phyloP scores from a whole-genome alignment of 2,113 vertebrate species.

The Amphiprion percula region DNA sequence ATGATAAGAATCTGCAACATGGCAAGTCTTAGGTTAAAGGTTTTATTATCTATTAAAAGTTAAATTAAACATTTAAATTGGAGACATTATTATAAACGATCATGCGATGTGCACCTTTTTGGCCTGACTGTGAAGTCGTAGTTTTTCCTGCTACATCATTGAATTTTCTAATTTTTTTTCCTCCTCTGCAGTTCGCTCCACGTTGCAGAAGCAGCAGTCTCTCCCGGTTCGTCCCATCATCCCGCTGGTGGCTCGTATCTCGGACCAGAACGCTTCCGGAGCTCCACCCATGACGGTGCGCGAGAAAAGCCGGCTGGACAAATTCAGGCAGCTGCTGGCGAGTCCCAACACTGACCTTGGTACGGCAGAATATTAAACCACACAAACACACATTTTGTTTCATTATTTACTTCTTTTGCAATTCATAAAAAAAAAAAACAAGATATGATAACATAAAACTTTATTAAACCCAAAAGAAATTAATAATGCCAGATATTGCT shows the following conservation, averaged over 20 bases:
- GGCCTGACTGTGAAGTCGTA: too few species aligned
- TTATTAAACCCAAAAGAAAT: too few species aligned
- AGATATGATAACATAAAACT: too few species aligned
- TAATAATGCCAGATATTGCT: too few species aligned
- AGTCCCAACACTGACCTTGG: slow-evolving; percentile 95
- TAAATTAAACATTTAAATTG: too few species aligned
- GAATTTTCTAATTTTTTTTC: neutral
- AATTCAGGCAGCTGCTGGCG: slow-evolving; percentile 94
- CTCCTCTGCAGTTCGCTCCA: slow-evolving; percentile 77
- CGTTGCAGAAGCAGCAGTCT: slow-evolving; percentile 94
- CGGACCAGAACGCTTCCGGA: slow-evolving; percentile 97
- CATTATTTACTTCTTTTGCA: neutral
- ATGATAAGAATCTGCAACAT: too few species aligned
- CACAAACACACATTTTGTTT: neutral
- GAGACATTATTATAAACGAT: too few species aligned
- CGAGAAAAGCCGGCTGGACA: slow-evolving; percentile 96
- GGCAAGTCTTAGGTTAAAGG: too few species aligned
- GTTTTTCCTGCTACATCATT: neutral
- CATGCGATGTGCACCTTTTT: too few species aligned
- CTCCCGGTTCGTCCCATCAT: slow-evolving; percentile 94
- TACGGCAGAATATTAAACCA: slow-evolving; percentile 52
- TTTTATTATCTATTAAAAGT: too few species aligned
- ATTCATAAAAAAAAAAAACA: too few species aligned
- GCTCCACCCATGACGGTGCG: slow-evolving; percentile 95
- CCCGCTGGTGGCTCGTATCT: slow-evolving; percentile 96